These are phyloP conservation scores for Rhagologus leucostigma DNA, from an alignment of 2,113 vertebrate genomes.

Conservation along the genomic window DNA sequence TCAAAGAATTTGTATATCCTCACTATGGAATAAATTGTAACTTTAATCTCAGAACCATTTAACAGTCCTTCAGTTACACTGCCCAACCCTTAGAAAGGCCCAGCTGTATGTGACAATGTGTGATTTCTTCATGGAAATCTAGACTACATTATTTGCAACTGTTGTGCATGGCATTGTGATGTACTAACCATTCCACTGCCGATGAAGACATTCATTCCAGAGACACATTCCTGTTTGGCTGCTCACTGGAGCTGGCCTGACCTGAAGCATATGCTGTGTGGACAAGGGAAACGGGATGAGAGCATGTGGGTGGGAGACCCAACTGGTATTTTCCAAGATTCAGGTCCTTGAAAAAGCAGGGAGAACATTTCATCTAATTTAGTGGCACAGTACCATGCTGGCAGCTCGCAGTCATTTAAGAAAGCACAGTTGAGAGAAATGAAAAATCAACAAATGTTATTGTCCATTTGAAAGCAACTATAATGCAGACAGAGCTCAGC, in stretches of 20 bases:
- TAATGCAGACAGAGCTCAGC: constrained; percentile 49
- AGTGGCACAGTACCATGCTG: not conserved
- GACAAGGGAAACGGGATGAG: not conserved
- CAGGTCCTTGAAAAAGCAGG: not conserved
- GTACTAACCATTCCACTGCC: not conserved
- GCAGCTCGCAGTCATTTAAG: constrained; percentile 3
- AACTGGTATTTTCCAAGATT: not conserved
- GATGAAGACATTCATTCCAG: not conserved
- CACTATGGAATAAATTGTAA: not conserved
- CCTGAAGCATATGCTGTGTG: not conserved
- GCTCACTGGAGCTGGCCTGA: not conserved
- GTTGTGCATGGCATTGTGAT: not conserved
- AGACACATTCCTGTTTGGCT: not conserved
- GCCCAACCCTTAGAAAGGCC: not conserved
- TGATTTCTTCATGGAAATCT: not conserved
- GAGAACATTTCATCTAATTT: not conserved
- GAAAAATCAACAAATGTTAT: constrained; percentile 58
- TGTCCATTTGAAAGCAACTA: constrained; percentile 52
- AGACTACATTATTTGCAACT: not conserved
- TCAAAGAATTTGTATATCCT: not conserved
- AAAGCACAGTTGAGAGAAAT: constrained; percentile 39
- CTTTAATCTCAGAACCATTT: not conserved
- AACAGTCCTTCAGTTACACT: not conserved
- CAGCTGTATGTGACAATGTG: not conserved
- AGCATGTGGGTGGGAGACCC: not conserved